Base-by-base conservation (phyloP, 2,888 invertebrate genomes). In the Sarcophaga variegata region DNA sequence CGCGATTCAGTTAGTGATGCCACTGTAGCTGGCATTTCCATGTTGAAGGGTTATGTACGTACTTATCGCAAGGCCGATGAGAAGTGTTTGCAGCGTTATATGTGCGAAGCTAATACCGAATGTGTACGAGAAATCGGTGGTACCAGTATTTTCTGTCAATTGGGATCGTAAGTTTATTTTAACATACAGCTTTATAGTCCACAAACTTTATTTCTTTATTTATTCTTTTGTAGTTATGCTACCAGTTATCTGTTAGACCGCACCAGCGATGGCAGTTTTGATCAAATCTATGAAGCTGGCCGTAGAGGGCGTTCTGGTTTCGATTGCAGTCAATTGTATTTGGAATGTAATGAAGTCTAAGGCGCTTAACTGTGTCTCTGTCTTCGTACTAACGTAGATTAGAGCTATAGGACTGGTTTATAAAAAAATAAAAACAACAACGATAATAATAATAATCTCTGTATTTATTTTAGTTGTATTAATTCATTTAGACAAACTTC, bases 1-100 rank as follows among this genome's bases (percentile, higher is more conserved):
- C 97, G 97, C 91, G 98, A 98, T 93, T 96, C 97, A n/a, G 95
- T 98, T 89, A 97, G 97, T 90, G 98, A 98, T 92, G 98, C 98
- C 20, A 96, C 97, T 12, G 95, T 97, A 22, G 98, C 98, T 71
- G 96, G 97, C 76, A 96, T 98, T 89, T 95, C 97, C 83, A 96
- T 98, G 96, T 94, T 97, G 90, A 98, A 98, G 95, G 97, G 97
- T 87, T 98, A 97, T 94, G 96, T 97, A 81, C 95, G 96, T 91
- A 97, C 97, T 62, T 95, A 96, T 90, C 95, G 95, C 86, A 96
- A 96, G 59, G 95, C 95, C 74, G 96, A 97, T 91, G 97, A 97
- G 91, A 96, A 96, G 90, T 98, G 98, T 92, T 96, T 97, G 93
- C 96, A 97, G 93, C 97, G 97, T 91, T 97, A 97, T 93, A 95